Percentiles rank a stretch among this genome's conserved stretches.
phyloP scores from a whole-genome alignment of 2,797 vertebrate species.

The Coregonus ussuriensis region DNA sequence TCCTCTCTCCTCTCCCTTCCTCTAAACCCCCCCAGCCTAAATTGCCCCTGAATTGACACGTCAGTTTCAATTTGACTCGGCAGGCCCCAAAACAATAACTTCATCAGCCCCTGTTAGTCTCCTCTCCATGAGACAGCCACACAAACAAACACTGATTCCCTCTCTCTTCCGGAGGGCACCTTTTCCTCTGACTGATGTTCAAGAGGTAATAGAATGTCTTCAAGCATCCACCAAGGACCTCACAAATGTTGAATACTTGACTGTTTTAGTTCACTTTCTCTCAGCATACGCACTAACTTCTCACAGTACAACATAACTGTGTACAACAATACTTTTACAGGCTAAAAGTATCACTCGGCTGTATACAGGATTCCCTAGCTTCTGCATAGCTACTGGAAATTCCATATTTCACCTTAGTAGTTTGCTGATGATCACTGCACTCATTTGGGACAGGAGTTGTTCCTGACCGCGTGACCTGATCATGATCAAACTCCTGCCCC shows the following conservation, averaged over 20 bases:
- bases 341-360: background rate
- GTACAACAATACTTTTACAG: background rate
- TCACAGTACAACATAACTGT: background rate
- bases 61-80: slow-evolving; percentile 72
- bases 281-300: background rate
- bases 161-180: slow-evolving; percentile 64
- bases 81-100: slow-evolving; percentile 70
- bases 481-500: no score
- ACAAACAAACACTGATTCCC: slow-evolving; percentile 67
- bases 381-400: background rate
- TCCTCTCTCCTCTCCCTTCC: slow-evolving; percentile 2
- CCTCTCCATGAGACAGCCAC: slow-evolving; percentile 53
- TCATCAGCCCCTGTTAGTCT: slow-evolving; percentile 65
- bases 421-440: background rate
- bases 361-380: background rate
- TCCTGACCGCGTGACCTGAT: background rate
- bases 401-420: background rate
- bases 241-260: background rate
- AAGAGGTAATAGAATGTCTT: background rate
- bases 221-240: background rate
- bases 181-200: slow-evolving; percentile 21
- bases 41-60: slow-evolving; percentile 64
- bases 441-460: background rate
- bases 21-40: slow-evolving; percentile 25
- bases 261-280: background rate